These are phyloP conservation scores for Chaetoderma sp. DNA, from an alignment of 2,888 invertebrate species.

Conservation along the genomic window DNA sequence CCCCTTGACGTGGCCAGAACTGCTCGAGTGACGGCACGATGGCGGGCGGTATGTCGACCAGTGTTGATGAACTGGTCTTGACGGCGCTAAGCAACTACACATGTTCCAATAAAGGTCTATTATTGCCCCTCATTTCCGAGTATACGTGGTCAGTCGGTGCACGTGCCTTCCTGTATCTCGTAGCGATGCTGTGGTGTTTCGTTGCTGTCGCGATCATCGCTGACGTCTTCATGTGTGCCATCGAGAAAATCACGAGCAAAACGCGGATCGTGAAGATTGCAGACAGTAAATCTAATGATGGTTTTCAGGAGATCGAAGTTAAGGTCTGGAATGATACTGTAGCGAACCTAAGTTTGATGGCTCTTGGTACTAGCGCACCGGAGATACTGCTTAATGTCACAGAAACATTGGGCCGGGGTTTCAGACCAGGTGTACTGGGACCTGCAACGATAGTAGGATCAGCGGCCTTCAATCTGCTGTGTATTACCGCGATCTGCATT, in stretches of 20 bases:
- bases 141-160: conserved; percentile 70
- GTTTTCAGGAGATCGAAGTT: conserved; percentile 70
- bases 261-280: conserved; percentile 69
- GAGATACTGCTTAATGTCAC: conserved; percentile 73
- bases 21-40: too few relatives aligned
- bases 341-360: conserved; percentile 74
- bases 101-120: conserved; percentile 64
- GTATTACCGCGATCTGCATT: conserved; percentile 73
- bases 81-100: conserved; percentile 41
- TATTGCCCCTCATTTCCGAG: conserved; percentile 71
- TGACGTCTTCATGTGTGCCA: conserved; percentile 75
- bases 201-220: conserved; percentile 75
- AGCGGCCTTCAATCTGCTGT: conserved; percentile 74
- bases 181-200: conserved; percentile 73
- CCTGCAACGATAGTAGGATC: conserved; percentile 75
- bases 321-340: conserved; percentile 75
- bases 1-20: too few relatives aligned
- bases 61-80: too few relatives aligned
- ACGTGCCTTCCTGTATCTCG: conserved; percentile 71
- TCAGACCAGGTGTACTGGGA: conserved; percentile 71
- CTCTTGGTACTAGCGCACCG: conserved; percentile 74
- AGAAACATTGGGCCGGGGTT: conserved; percentile 70
- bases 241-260: conserved; percentile 74
- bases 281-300: conserved; percentile 45
- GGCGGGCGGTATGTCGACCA: too few relatives aligned